A percentile compares a stretch with the other conserved stretches of the same genome.
These are phyloP conservation scores for Drosophila teissieri DNA, from an alignment of 1,140 invertebrate genomes.

Conservation along the genomic window DNA sequence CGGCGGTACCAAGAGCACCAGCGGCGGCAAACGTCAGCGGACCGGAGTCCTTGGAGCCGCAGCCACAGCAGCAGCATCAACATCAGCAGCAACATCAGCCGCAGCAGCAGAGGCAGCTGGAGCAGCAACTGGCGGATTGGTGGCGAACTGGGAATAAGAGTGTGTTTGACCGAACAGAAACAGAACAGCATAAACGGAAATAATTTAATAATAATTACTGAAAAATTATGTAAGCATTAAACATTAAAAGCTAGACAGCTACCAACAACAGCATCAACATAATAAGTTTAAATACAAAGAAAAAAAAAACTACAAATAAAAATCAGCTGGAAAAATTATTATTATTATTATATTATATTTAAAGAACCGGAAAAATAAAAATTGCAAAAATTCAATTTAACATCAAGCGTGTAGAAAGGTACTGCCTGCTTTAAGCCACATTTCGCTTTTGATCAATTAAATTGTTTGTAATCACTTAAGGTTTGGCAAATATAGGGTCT, in stretches of 20 bases:
- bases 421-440: not conserved
- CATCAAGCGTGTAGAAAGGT: slow-evolving; percentile 31
- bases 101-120: slow-evolving; percentile 38
- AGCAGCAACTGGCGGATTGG: slow-evolving; percentile 62
- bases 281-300: slow-evolving; percentile 82
- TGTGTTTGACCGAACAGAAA: slow-evolving; percentile 60
- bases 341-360: slow-evolving; percentile 83
- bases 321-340: slow-evolving; percentile 83
- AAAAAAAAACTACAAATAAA: slow-evolving; percentile 77
- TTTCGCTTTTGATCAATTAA: slow-evolving; percentile 10
- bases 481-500: not conserved
- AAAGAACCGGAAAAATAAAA: slow-evolving; percentile 81
- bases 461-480: slow-evolving; percentile 5
- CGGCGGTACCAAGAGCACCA: slow-evolving; percentile 12
- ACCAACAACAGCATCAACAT: slow-evolving; percentile 80
- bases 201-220: slow-evolving; percentile 83
- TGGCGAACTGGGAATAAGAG: slow-evolving; percentile 45
- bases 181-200: slow-evolving; percentile 71
- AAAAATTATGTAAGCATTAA: slow-evolving; percentile 81
- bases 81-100: slow-evolving; percentile 38
- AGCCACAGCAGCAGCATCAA: slow-evolving; percentile 29
- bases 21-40: slow-evolving; percentile 25
- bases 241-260: slow-evolving; percentile 81
- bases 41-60: slow-evolving; percentile 26
- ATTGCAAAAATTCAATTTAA: slow-evolving; percentile 78